These are phyloP conservation scores for Chrysoperla carnea DNA, from an alignment of 1,140 invertebrate genomes.

Conservation along the genomic window DNA sequence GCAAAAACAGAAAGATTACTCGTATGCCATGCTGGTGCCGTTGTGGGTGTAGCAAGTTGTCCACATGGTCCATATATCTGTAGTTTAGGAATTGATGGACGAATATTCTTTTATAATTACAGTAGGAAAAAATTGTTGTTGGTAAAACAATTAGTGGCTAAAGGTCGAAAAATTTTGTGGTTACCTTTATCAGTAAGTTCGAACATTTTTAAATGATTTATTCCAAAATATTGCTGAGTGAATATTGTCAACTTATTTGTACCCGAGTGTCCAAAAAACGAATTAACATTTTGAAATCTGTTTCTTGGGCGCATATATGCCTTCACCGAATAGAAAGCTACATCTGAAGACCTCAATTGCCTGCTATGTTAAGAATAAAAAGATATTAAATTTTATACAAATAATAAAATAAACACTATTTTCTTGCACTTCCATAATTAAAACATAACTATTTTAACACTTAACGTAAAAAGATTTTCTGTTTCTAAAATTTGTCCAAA, in stretches of 20 bases:
- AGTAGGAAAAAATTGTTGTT: conserved; percentile 33
- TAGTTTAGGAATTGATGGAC: conserved; percentile 48
- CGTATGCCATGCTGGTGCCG: conserved; percentile 53
- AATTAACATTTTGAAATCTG: no score
- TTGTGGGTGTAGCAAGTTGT: conserved; percentile 44
- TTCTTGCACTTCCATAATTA: no score
- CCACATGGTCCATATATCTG: conserved; percentile 46
- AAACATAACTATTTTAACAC: no score
- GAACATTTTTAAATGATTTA: not conserved
- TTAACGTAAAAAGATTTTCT: no score
- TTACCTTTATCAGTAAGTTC: conserved; percentile 44
- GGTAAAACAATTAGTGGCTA: conserved; percentile 36
- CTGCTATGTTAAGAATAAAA: no score
- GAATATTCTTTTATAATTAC: conserved; percentile 55
- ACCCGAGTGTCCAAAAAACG: no score
- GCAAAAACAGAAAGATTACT: conserved; percentile 39
- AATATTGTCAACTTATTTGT: no score
- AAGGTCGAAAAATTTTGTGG: conserved; percentile 52
- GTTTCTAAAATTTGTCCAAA: no score
- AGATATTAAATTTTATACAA: no score
- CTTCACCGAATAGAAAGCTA: no score
- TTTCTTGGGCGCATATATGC: conserved; percentile 15
- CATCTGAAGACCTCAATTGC: no score
- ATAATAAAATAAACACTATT: no score
- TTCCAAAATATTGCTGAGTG: not conserved